A percentile compares a stretch with the other conserved stretches of the same genome.
Evolutionary conservation across 2,797 vertebrate species (phyloP).

Genomic region (Sorex maritimensis): DNA sequence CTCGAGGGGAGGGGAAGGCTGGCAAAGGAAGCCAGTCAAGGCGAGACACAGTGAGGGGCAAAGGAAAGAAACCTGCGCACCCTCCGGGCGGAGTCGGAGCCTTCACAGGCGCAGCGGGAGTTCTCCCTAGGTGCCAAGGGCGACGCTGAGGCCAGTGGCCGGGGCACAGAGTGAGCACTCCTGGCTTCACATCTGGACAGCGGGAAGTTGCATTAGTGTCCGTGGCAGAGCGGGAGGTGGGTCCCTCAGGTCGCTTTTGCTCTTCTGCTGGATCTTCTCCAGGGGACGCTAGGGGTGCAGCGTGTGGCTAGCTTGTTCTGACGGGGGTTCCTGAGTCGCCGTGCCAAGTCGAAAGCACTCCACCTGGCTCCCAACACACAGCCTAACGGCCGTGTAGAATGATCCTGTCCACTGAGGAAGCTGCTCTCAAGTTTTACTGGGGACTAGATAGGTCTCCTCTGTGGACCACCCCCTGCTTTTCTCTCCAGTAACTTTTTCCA

Average conservation of each 20-base stretch:
- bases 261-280: neutral
- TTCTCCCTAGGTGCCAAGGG: no score
- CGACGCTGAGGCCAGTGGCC: neutral
- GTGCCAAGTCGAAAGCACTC: neutral
- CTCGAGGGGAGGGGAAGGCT: neutral
- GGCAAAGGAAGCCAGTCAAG: neutral
- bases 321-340: neutral
- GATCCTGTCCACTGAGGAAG: slow-evolving; percentile 4
- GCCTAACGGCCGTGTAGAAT: neutral
- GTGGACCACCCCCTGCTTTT: neutral
- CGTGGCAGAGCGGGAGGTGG: neutral
- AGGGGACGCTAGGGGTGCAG: neutral
- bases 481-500: neutral
- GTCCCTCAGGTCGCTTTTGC: fast-evolving
- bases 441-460: neutral
- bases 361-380: neutral
- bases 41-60: neutral
- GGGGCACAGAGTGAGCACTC: neutral
- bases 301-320: neutral
- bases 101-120: neutral
- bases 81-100: neutral
- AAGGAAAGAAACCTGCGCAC: neutral
- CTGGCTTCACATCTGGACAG: neutral
- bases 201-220: neutral
- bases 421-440: slow-evolving; percentile 16